phyloP scores from a whole-genome alignment of 2,888 invertebrate genomes.

The Pyrrhosoma nymphula region DNA sequence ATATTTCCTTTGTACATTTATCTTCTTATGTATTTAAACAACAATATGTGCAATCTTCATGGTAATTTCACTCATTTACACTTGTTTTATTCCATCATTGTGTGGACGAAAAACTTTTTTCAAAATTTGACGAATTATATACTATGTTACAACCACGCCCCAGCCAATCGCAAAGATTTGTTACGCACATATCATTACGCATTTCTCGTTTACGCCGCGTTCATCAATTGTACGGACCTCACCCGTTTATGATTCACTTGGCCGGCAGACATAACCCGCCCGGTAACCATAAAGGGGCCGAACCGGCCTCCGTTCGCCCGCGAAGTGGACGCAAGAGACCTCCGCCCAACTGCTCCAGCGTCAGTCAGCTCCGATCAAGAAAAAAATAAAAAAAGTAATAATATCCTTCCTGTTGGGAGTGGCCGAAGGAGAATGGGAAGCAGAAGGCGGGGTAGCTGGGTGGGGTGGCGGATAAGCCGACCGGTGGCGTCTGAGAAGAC shows the following conservation, averaged over 20 bases:
- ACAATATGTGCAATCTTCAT: no score
- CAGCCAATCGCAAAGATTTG: not conserved
- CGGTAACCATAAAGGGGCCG: not conserved
- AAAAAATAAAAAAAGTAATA: not conserved
- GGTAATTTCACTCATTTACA: no score
- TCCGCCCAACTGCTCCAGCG: not conserved
- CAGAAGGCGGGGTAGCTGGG: not conserved
- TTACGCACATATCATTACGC: not conserved
- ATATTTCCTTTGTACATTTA: no score
- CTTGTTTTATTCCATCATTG: no score
- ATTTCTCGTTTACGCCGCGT: not conserved
- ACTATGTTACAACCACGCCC: no score
- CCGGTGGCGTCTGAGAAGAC: not conserved
- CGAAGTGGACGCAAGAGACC: not conserved
- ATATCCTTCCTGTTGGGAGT: not conserved
- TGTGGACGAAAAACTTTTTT: no score
- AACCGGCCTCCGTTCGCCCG: not conserved
- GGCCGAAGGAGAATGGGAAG: not conserved
- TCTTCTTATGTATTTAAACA: no score
- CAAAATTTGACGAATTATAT: no score
- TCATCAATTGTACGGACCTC: not conserved
- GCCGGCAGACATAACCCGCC: not conserved
- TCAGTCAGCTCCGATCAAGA: not conserved
- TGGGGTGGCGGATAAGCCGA: not conserved
- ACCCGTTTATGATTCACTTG: not conserved